phyloP scores from a whole-genome alignment of 2,797 vertebrate genomes.

The Salarias fasciatus region DNA sequence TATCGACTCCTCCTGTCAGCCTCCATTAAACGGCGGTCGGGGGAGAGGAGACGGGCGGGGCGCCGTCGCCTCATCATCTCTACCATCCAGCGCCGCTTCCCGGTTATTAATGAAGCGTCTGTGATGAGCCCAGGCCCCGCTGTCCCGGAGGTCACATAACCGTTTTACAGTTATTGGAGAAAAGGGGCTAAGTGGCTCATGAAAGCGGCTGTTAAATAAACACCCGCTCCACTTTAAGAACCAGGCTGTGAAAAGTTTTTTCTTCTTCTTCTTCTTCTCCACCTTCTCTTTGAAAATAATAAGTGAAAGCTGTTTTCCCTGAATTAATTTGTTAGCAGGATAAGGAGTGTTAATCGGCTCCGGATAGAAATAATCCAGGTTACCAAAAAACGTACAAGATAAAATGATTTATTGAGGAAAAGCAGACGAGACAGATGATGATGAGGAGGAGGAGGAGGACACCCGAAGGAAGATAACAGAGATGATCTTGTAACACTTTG shows the following conservation, averaged over 20 bases:
- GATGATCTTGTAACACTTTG: too few species aligned
- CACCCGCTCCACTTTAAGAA: constrained; percentile 62
- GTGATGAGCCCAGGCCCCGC: constrained; percentile 61
- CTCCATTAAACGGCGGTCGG: constrained; percentile 54
- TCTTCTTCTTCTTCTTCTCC: constrained; percentile 13
- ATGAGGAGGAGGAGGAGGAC: too few species aligned
- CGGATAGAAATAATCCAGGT: not conserved
- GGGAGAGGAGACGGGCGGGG: constrained; percentile 46
- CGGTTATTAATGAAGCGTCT: constrained; percentile 75
- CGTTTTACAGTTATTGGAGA: constrained; percentile 71
- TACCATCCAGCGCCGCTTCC: constrained; percentile 44
- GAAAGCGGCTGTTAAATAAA: constrained; percentile 80
- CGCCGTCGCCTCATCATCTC: constrained; percentile 50
- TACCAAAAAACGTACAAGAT: not conserved
- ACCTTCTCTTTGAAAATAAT: constrained; percentile 52
- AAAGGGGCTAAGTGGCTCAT: constrained; percentile 73
- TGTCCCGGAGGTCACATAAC: constrained; percentile 66
- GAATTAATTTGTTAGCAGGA: constrained; percentile 8
- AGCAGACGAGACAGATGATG: too few species aligned
- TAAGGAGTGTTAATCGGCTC: not conserved
- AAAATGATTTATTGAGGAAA: too few species aligned
- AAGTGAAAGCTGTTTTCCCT: constrained; percentile 43
- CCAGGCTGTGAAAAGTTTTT: not conserved
- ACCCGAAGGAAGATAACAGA: too few species aligned
- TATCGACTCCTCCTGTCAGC: constrained; percentile 56